These are phyloP conservation scores for Nephrotoma flavescens DNA, from an alignment of 2,888 invertebrate genomes.

Conservation along the genomic window DNA sequence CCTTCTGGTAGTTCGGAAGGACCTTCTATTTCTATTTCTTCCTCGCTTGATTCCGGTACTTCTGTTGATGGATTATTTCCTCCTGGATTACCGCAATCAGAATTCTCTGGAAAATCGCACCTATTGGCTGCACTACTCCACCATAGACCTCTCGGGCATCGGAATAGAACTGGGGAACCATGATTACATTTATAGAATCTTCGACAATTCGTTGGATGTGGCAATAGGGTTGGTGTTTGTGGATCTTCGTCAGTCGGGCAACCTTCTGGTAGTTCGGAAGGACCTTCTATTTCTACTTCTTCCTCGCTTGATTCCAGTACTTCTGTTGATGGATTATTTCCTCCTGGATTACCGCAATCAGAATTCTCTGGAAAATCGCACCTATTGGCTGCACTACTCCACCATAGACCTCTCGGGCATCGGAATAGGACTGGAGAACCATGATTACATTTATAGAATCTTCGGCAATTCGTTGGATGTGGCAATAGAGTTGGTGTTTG, in stretches of 20 bases:
- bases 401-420: background rate
- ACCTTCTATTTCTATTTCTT: background rate
- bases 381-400: background rate
- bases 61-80: background rate
- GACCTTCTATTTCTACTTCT: background rate
- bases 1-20: background rate
- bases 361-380: conserved; percentile 1
- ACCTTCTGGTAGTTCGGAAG: background rate
- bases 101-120: background rate
- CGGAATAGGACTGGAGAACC: background rate
- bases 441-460: conserved; percentile 1
- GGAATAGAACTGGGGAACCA: background rate
- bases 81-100: background rate
- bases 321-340: background rate
- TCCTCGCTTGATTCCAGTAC: background rate
- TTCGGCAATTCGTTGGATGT: conserved; percentile 1
- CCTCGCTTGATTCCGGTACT: background rate
- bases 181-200: background rate
- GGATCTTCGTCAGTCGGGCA: background rate
- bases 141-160: background rate
- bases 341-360: background rate
- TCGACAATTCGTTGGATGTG: background rate
- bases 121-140: background rate
- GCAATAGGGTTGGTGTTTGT: background rate
- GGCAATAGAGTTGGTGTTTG: background rate